Evolutionary conservation across 2,888 invertebrate species (phyloP).

Genomic region (Incurvaria masculella): DNA sequence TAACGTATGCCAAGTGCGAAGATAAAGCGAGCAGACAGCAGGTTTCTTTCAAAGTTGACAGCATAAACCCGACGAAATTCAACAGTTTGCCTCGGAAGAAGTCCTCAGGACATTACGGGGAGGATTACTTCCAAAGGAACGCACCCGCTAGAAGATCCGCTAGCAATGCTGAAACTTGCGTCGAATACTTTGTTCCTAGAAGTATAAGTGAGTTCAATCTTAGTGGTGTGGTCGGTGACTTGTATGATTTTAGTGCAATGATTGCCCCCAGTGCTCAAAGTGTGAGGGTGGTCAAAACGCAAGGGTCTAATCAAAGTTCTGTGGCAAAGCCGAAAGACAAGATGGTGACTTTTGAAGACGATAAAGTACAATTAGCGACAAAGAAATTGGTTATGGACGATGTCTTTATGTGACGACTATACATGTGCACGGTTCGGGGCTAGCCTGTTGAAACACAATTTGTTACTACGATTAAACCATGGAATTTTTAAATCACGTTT

Average conservation of each 20-base stretch:
- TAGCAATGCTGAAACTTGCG: conserved; percentile 59
- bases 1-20: conserved; percentile 22
- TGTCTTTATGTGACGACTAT: conserved; percentile 73
- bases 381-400: conserved; percentile 57
- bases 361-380: conserved; percentile 47
- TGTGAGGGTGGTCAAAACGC: conserved; percentile 21
- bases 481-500: neutral
- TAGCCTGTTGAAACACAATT: neutral
- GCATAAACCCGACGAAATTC: conserved; percentile 45
- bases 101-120: conserved; percentile 28
- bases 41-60: conserved; percentile 39
- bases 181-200: conserved; percentile 82
- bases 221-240: conserved; percentile 53
- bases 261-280: conserved; percentile 18
- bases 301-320: conserved; percentile 27
- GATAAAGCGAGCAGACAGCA: conserved; percentile 27
- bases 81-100: conserved; percentile 55
- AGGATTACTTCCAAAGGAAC: conserved; percentile 61
- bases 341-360: conserved; percentile 80
- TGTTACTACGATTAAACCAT: neutral
- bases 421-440: neutral
- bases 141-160: conserved; percentile 63
- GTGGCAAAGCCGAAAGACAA: conserved; percentile 62
- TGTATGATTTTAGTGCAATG: conserved; percentile 22
- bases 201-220: conserved; percentile 82